Evolutionary conservation across 2,797 vertebrate genomes (phyloP).

Genomic region (Takifugu ocellatus): DNA sequence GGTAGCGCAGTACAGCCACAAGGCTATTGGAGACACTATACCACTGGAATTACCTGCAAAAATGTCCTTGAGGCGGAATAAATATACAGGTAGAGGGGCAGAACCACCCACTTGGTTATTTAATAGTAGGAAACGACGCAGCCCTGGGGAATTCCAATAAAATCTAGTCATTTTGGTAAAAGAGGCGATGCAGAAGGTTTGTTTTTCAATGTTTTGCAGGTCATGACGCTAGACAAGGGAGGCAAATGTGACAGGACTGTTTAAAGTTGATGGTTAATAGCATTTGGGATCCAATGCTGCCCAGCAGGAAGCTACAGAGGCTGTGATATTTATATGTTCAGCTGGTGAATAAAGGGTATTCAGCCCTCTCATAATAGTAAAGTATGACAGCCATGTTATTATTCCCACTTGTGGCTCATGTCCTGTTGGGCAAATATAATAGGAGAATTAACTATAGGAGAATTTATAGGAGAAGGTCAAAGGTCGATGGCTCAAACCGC

Average conservation of each 20-base stretch:
- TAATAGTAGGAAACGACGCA: constrained; percentile 34
- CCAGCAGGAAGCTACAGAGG: constrained; percentile 5
- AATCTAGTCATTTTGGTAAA: constrained; percentile 34
- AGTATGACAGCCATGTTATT: constrained; percentile 6
- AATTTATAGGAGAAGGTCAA: neutral
- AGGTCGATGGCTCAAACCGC: neutral
- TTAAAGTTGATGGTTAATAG: neutral
- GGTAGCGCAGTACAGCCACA: constrained; percentile 11
- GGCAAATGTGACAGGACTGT: constrained; percentile 7
- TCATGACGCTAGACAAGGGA: neutral
- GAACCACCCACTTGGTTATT: constrained; percentile 7
- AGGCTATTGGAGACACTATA: constrained; percentile 7
- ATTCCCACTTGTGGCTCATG: constrained; percentile 14
- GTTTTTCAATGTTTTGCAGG: neutral
- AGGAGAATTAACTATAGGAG: neutral
- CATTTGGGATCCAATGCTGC: neutral
- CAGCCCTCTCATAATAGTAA: constrained; percentile 12
- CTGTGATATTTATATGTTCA: constrained; percentile 10
- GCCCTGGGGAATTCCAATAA: constrained; percentile 29
- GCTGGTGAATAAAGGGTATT: constrained; percentile 10
- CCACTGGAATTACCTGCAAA: constrained; percentile 30
- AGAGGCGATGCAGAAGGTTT: constrained; percentile 6
- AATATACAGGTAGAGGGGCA: constrained; percentile 10
- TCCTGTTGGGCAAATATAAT: constrained; percentile 17
- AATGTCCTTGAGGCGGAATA: constrained; percentile 30